Base-by-base conservation (phyloP, 2,797 vertebrate species). In the Distichodus sexfasciatus region DNA sequence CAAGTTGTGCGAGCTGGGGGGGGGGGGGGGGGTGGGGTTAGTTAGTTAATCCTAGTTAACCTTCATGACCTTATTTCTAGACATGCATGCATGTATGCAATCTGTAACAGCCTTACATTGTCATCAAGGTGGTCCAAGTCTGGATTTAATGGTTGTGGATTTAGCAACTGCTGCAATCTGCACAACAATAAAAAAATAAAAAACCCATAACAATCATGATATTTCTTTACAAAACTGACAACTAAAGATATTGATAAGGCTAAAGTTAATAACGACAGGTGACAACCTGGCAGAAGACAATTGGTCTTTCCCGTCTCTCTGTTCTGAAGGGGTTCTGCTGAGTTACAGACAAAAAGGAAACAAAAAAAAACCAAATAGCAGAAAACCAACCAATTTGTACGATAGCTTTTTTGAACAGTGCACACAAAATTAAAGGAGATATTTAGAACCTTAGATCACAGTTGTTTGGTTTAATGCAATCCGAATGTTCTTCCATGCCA, bases 161-260 rank as follows among this genome's bases (percentile, higher is more conserved):
- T 91, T 71, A 92, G 69, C 79, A 87, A 84, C 79, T 88, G 85
- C 63, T 89, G 9, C 46, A 92, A 70, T 44, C 91, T 92, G 71
- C 9, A 53, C 10, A 46, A 33, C 0, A 14, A 31, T 4, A 62
- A 10, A 14, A 9, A 33, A 11, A 58, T 1, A 10, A 15, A 35
- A 8, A 19, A n/a, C 6, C 2, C 1, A 14, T 10, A n/a, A n/a
- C n/a, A n/a, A n/a, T n/a, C n/a, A n/a, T n/a, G 4, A 24, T 1
- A 38, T n/a, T 14, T 26, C n/a, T 35, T 38, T 31, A 1, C 0
- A 14, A 58, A 35, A 14, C 19, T 3, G 17, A 10, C 2, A 17
- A 33, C 6, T n/a, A 0, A 29, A 4, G n/a, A 28, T 17, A 17
- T 7, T 26, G 12, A 17, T 5, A 4, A 28, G 11, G 35, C 6